Evolutionary conservation across 1,140 invertebrate species (phyloP).

Genomic region (Oryzaephilus surinamensis): DNA sequence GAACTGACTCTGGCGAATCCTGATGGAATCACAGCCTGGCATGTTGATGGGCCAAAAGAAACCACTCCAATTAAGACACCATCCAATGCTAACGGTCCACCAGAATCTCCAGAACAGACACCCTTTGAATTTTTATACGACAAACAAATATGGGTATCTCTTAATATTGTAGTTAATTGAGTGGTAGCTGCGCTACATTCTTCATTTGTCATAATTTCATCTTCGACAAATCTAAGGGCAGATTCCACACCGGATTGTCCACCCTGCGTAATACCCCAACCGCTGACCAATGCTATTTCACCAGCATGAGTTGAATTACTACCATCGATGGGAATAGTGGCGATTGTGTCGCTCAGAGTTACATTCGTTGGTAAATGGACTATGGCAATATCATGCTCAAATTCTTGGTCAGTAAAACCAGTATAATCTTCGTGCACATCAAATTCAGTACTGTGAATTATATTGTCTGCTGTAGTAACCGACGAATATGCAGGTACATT

Average conservation of each 20-base stretch:
- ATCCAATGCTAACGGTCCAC: constrained; percentile 63
- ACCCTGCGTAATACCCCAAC: constrained; percentile 35
- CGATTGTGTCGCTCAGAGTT: constrained; percentile 9
- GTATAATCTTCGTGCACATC: constrained; percentile 39
- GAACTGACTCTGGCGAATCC: constrained; percentile 65
- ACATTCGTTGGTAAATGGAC: constrained; percentile 35
- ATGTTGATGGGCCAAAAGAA: constrained; percentile 64
- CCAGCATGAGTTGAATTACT: constrained; percentile 31
- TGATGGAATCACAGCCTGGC: constrained; percentile 57
- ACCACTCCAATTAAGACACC: constrained; percentile 54
- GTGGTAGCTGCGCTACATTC: constrained; percentile 8
- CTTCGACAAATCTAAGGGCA: constrained; percentile 10
- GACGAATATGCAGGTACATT: too few relatives aligned
- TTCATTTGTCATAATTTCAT: constrained; percentile 11
- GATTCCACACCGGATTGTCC: constrained; percentile 18
- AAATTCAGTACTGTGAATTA: constrained; percentile 26
- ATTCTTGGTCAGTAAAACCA: constrained; percentile 24
- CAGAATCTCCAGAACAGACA: constrained; percentile 76
- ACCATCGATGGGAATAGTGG: constrained; percentile 23
- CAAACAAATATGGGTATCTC: too few relatives aligned
- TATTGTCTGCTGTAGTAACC: constrained; percentile 27
- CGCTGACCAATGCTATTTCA: constrained; percentile 25
- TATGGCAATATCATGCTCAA: constrained; percentile 42
- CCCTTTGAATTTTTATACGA: too few relatives aligned
- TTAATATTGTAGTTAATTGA: too few relatives aligned